Evolutionary conservation across 2,113 vertebrate genomes (phyloP).

Genomic region (Tichodroma muraria): DNA sequence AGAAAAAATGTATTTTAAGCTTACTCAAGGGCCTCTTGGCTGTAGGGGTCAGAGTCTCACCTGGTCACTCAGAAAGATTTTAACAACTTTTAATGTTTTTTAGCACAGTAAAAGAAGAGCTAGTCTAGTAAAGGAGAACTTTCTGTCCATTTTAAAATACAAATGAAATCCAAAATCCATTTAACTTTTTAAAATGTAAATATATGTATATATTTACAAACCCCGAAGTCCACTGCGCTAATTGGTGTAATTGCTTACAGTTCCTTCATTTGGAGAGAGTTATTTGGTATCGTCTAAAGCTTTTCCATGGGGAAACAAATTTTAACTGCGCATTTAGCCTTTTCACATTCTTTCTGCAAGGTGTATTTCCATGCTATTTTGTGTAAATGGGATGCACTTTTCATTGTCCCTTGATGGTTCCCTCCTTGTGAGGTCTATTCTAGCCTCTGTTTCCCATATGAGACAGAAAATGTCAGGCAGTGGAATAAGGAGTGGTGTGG

Average conservation of each 20-base stretch:
- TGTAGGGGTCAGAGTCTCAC: neutral
- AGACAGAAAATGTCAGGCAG: neutral
- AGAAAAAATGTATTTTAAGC: neutral
- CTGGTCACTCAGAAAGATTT: neutral
- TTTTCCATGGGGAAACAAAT: neutral
- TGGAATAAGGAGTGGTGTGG: neutral
- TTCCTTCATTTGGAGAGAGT: neutral
- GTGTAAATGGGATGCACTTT: neutral
- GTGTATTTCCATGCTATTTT: neutral
- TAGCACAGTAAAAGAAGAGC: neutral
- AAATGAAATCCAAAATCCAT: neutral
- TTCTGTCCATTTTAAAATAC: neutral
- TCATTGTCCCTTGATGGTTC: neutral
- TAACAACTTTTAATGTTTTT: neutral
- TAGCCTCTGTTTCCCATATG: rapidly evolving
- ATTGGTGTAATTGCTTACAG: neutral
- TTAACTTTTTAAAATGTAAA: neutral
- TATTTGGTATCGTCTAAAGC: neutral
- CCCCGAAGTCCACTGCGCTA: neutral
- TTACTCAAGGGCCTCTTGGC: neutral
- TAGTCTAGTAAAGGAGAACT: neutral
- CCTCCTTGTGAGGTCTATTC: neutral
- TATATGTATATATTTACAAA: neutral
- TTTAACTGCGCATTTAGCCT: neutral
- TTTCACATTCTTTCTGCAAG: neutral